phyloP scores from a whole-genome alignment of 1,140 invertebrate genomes.

The Sarcophaga bullata region DNA sequence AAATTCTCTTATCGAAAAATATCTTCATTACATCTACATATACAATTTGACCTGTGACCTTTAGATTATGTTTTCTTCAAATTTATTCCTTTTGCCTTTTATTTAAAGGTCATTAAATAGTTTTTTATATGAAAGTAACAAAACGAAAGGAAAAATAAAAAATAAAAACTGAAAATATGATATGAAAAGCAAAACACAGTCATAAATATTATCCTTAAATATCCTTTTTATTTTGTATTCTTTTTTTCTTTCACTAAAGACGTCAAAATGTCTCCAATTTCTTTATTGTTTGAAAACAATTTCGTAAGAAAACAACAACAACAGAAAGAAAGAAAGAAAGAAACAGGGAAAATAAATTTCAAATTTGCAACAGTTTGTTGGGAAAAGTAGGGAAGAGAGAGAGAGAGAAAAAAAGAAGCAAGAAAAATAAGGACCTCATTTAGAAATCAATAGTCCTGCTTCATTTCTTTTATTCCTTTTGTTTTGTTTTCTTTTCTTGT shows the following conservation, averaged over 20 bases:
- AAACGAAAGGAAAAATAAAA: background rate
- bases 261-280: slow-evolving; percentile 9
- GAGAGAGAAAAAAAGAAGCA: background rate
- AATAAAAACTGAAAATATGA: background rate
- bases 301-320: background rate
- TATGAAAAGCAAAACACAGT: background rate
- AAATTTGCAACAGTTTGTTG: slow-evolving; percentile 18
- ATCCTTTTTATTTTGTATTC: background rate
- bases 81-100: background rate
- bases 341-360: background rate
- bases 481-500: no score
- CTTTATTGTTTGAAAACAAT: background rate
- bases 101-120: background rate
- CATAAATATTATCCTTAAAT: slow-evolving; percentile 22
- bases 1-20: no score
- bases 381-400: background rate
- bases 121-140: background rate
- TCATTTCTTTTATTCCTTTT: no score
- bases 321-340: background rate
- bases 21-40: no score
- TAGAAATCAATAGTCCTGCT: no score
- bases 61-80: background rate
- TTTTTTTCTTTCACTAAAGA: background rate
- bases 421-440: background rate
- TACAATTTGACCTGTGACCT: background rate